These are phyloP conservation scores for Poeciliopsis retropinna DNA, from an alignment of 2,113 vertebrate species.

Conservation along the genomic window DNA sequence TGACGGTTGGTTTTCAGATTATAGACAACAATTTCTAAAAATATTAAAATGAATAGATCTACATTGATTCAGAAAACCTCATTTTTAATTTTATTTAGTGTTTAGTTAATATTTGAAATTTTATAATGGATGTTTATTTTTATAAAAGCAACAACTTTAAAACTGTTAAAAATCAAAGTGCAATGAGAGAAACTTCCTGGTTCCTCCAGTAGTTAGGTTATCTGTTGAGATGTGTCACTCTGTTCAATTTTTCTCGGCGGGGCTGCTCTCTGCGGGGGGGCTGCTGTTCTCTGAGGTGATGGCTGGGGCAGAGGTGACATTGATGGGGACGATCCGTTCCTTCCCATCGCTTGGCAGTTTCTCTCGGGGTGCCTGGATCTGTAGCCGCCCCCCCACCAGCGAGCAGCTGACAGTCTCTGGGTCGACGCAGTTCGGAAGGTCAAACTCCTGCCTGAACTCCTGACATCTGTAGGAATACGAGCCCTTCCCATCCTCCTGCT, in stretches of 20 bases:
- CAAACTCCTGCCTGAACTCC: slow-evolving; percentile 82
- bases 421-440: slow-evolving; percentile 74
- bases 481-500: slow-evolving; percentile 76
- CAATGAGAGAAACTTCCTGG: neutral
- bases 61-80: too few relatives aligned
- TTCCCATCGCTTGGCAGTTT: slow-evolving; percentile 36
- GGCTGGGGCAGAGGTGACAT: slow-evolving; percentile 36
- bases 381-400: slow-evolving; percentile 71
- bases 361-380: slow-evolving; percentile 73
- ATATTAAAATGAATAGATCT: neutral
- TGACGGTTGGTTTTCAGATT: neutral
- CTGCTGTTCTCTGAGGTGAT: slow-evolving; percentile 17
- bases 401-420: slow-evolving; percentile 77
- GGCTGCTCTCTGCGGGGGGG: slow-evolving; percentile 21
- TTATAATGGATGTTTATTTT: neutral
- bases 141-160: neutral
- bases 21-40: neutral
- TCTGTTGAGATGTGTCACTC: neutral
- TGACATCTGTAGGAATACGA: slow-evolving; percentile 74
- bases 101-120: neutral
- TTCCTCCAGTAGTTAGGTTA: neutral
- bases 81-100: neutral
- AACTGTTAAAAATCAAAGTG: neutral
- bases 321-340: slow-evolving; percentile 79
- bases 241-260: slow-evolving; percentile 32